Evolutionary conservation across 2,888 invertebrate genomes (phyloP).

Genomic region (Caenorhabditis sulstoni): DNA sequence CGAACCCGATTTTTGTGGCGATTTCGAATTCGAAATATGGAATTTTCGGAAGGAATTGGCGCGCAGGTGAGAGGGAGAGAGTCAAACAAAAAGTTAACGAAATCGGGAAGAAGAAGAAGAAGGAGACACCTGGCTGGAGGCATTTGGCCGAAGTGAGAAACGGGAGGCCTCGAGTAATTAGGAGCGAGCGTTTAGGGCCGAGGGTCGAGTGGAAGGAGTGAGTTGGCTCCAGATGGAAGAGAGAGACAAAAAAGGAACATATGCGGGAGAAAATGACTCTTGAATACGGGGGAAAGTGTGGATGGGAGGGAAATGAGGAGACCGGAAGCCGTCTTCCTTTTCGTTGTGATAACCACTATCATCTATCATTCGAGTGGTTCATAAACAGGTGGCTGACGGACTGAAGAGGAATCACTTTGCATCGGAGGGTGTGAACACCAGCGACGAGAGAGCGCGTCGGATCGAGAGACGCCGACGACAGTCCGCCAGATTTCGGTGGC

Average conservation of each 20-base stretch:
- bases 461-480: conserved; percentile 25
- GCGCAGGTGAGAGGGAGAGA: background rate
- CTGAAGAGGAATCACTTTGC: conserved; percentile 14
- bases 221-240: conserved; percentile 35
- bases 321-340: too few relatives aligned
- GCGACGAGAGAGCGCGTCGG: background rate
- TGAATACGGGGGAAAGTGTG: too few relatives aligned
- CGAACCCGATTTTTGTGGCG: conserved; percentile 10
- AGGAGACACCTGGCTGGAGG: conserved; percentile 38
- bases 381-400: conserved; percentile 43
- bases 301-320: too few relatives aligned
- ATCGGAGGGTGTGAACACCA: conserved; percentile 42
- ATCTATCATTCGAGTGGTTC: conserved; percentile 54
- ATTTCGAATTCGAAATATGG: conserved; percentile 12
- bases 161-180: conserved; percentile 50
- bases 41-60: background rate
- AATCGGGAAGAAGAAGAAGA: conserved; percentile 20
- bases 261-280: too few relatives aligned
- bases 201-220: conserved; percentile 45
- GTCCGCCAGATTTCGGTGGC: conserved; percentile 51
- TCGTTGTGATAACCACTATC: conserved; percentile 55
- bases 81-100: background rate
- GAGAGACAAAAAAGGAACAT: too few relatives aligned
- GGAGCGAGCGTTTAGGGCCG: conserved; percentile 37
- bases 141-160: conserved; percentile 35